Evolutionary conservation across 2,888 invertebrate species (phyloP), one percentile per base, ranked within the genome.

Genomic region (Acronicta leporina): DNA sequence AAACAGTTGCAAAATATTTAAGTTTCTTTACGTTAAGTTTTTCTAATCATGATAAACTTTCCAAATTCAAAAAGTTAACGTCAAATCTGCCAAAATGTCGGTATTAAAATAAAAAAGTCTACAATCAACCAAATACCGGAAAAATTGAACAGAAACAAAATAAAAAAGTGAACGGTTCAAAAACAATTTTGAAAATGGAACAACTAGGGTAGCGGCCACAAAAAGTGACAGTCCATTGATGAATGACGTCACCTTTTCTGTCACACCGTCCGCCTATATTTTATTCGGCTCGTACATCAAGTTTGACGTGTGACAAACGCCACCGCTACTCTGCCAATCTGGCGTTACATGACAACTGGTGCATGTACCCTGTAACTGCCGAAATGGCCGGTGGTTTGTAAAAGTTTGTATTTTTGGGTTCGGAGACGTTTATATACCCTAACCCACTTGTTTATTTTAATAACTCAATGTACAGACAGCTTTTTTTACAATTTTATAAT

Each of bases 211-310:
- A 72, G 63, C 63, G 55, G 66, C 69, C 62, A 55, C 69, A 81
- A 82, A 85, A 83, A 85, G 60, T 82, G 84, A 76, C 80, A 76
- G 59, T 62, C 66, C 66, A 80, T 82, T 87, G 88, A 88, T 87
- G 83, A 74, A 86, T 84, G 85, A 85, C 80, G 83, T 84, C 83
- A 85, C 80, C 73, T 75, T 71, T 64, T 63, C 68, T 59, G 77
- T 75, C 68, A 73, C 72, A 64, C 63, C 73, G 65, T 61, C 64
- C 69, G 74, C 72, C 73, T 69, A 83, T 85, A 82, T 86, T 87
- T 87, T 85, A 84, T 84, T 81, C 70, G 74, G 63, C 63, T 77
- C 83, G 78, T 81, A 76, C 77, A 80, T 87, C 87, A 87, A 80
- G 42, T 80, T 79, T 79, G 87, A 86, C 84, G 71, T 58, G 75